Base-by-base conservation (phyloP, 2,797 vertebrate species). In the Streptopelia turtur region DNA sequence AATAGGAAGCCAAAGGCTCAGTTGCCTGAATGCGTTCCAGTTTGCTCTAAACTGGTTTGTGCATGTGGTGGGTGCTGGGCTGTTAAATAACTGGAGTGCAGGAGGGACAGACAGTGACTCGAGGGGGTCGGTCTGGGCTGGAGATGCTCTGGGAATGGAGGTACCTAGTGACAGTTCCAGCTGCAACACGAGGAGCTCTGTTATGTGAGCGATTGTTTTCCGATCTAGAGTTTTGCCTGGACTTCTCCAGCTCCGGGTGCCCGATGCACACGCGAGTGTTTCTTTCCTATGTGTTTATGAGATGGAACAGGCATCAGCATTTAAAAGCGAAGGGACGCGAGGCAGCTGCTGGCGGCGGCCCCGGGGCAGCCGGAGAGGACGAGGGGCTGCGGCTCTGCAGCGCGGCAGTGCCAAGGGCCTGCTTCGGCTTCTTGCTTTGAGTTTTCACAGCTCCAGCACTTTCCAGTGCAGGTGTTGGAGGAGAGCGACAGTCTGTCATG, bases 261-360 rank as follows among this genome's bases (percentile, higher is more conserved):
- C 60, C 27, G 76, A 10, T 16, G 55, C 37, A 5, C 8, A 2
- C 15, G 4, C 11, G 1, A 3, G 1, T 5, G 0, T 8, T 30
- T 11, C 31, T 64, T 14, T 4, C 12, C 2, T 7, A 0, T 8
- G 9, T 16, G 2, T 35, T 35, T n/a, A 2, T 31, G 1, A 15
- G 52, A 2, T 24, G 55, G 59, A 27, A 5, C 41, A 3, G 41
- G 28, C 23, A 5, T 6, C 20, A 2, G 25, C 5, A 5, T 16
- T 21, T 11, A 3, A 45, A 25, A 30, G 43, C 22, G 1, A 5
- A 10, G 18, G 47, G 49, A 18, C 7, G 49, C 1, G 14, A 15
- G 57, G 52, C 56, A 6, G 2, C 63, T 49, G 50, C 28, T 4
- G 2, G 35, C 3, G 15, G 41, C 28, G 30, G 14, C 16, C 7